A percentile compares a stretch with the other conserved stretches of the same genome.
Conservation (phyloP, 2,888 invertebrate genomes). For the Charanyca ferruginea region DNA sequence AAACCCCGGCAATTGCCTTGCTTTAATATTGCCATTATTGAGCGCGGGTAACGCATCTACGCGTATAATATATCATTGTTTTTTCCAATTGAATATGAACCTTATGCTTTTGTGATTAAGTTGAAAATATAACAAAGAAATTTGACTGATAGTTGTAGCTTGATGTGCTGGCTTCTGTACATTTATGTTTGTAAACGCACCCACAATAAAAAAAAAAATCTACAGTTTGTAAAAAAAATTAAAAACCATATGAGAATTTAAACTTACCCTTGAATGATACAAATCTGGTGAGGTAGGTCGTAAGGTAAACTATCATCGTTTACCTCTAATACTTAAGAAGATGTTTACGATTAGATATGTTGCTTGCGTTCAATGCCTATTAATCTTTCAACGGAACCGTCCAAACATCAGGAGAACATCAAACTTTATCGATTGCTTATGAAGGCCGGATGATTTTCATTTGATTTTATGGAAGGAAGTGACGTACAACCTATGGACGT, state of each 20-base stretch:
- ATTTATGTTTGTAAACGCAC: no score
- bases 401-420: conserved; percentile 55
- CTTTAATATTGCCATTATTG: no score
- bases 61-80: no score
- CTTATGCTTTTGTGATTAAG: no score
- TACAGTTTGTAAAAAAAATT: no score
- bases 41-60: no score
- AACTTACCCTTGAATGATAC: neutral
- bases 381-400: conserved; percentile 60
- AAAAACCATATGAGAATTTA: neutral
- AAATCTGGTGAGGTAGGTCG: conserved; percentile 35
- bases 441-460: conserved; percentile 57
- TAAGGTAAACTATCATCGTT: conserved; percentile 45
- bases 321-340: conserved; percentile 50
- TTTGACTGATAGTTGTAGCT: no score
- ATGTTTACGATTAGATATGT: conserved; percentile 48
- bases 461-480: conserved; percentile 63
- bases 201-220: no score
- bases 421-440: conserved; percentile 57
- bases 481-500: conserved; percentile 48
- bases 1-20: no score
- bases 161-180: no score
- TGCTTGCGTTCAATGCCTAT: conserved; percentile 57
- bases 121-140: no score
- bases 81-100: no score